phyloP scores from a whole-genome alignment of 2,113 vertebrate genomes.

The Panurus biarmicus region DNA sequence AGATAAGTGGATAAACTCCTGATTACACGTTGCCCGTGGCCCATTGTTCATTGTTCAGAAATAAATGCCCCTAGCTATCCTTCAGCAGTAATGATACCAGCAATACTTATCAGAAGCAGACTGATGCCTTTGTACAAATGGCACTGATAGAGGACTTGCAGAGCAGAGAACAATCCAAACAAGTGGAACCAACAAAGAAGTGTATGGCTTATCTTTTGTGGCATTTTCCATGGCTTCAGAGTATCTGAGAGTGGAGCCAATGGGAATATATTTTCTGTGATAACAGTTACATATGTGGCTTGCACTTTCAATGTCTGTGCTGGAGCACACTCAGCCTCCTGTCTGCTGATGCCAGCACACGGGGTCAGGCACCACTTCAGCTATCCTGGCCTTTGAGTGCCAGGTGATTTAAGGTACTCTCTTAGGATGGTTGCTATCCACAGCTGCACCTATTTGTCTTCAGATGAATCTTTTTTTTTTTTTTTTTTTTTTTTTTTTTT shows the following conservation, averaged over 20 bases:
- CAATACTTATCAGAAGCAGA: slow-evolving; percentile 22
- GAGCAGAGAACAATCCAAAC: not conserved
- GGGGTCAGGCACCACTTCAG: not conserved
- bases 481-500: too few relatives aligned
- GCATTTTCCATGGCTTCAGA: slow-evolving; percentile 46
- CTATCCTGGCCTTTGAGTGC: not conserved
- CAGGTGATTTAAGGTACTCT: not conserved
- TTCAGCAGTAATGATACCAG: not conserved
- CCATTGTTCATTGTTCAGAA: slow-evolving; percentile 31
- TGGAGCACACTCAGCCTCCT: not conserved
- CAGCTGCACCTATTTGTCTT: not conserved
- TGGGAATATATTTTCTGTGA: slow-evolving; percentile 30
- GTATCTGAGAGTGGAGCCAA: slow-evolving; percentile 15
- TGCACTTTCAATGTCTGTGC: not conserved
- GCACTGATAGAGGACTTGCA: not conserved
- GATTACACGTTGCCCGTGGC: not conserved
- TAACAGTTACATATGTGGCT: not conserved
- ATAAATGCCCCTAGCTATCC: not conserved
- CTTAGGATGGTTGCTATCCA: not conserved
- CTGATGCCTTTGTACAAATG: not conserved
- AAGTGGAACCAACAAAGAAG: not conserved
- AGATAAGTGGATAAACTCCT: not conserved
- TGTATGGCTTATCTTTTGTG: slow-evolving; percentile 24
- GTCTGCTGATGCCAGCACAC: not conserved
- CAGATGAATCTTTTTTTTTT: not conserved